Evolutionary conservation across 1,140 invertebrate species (phyloP), one percentile per base, ranked within the genome.

Genomic region (Formica selysi): DNA sequence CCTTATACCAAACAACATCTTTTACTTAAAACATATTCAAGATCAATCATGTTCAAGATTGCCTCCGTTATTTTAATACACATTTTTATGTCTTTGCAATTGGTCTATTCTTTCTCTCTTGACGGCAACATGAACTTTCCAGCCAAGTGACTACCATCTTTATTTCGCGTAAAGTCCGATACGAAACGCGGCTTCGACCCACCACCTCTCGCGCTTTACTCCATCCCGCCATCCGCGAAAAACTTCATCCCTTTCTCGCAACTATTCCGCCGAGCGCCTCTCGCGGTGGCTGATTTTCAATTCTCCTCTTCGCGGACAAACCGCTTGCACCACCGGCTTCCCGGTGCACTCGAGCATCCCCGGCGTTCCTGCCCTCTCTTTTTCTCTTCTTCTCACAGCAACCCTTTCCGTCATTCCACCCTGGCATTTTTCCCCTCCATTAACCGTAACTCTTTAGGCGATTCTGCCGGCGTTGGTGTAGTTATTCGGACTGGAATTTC

Each of bases 401-500:
- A 84, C 11, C 48, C 59, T 48, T 65, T n/a, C 29, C 44, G 38
- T 81, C 67, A 38, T 76, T 87, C 59, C 81, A 61, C 38, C 26
- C 32, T 54, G 67, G 68, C 44, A 87, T 90, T 90, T 90, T 90
- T 89, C 89, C 88, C 65, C 76, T 86, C 89, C 86, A 90, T 90
- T 90, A 90, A 90, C 81, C 89, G 88, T 87, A 90, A 90, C 88
- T 87, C 86, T 90, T 90, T 90, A 87, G 86, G 44, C 81, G 86
- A 81, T 89, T 62, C 74, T 57, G 26, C 59, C 13, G 70, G 62
- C 57, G 83, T 61, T 32, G 76, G 71, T 54, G 85, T 76, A 90
- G 80, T 90, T 90, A 90, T 90, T 90, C 89, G 86, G 54, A 64
- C 76, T 89, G 89, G 88, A 90, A 90, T 90, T 90, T 90, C 89